Conservation (phyloP, 2,113 vertebrate genomes). For the Plecotus auritus region DNA sequence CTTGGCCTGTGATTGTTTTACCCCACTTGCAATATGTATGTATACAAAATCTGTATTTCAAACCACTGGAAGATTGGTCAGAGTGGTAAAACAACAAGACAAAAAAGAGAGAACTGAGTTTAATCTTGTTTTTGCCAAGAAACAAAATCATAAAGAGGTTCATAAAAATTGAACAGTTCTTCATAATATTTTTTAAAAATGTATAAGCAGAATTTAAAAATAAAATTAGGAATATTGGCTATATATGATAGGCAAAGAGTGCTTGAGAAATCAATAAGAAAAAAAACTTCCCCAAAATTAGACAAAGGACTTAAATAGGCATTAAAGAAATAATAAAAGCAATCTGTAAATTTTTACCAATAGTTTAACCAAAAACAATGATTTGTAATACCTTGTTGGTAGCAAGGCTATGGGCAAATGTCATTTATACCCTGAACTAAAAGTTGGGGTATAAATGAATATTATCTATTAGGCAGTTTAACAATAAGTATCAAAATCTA, state of each 20-base stretch:
- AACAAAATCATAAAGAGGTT: not conserved
- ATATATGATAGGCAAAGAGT: not conserved
- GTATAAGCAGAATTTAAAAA: no score
- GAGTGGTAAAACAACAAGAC: not conserved
- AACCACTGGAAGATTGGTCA: not conserved
- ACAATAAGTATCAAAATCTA: conserved; percentile 18
- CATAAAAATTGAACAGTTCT: not conserved
- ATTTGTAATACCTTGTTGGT: not conserved
- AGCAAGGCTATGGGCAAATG: not conserved
- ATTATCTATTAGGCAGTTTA: not conserved
- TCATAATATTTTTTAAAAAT: not conserved
- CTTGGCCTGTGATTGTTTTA: not conserved
- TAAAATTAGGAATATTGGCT: not conserved
- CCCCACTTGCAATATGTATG: not conserved
- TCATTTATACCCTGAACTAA: not conserved
- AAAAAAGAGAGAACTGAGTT: not conserved
- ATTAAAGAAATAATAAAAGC: conserved; percentile 17
- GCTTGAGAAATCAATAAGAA: not conserved
- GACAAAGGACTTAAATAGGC: not conserved
- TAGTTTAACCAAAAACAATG: not conserved
- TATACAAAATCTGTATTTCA: not conserved
- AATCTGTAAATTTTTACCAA: not conserved
- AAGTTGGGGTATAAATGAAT: not conserved
- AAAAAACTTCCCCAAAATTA: not conserved
- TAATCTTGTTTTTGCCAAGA: not conserved